These are phyloP conservation scores for Chiroxiphia lanceolata DNA, from an alignment of 2,797 vertebrate genomes.

Conservation along the genomic window DNA sequence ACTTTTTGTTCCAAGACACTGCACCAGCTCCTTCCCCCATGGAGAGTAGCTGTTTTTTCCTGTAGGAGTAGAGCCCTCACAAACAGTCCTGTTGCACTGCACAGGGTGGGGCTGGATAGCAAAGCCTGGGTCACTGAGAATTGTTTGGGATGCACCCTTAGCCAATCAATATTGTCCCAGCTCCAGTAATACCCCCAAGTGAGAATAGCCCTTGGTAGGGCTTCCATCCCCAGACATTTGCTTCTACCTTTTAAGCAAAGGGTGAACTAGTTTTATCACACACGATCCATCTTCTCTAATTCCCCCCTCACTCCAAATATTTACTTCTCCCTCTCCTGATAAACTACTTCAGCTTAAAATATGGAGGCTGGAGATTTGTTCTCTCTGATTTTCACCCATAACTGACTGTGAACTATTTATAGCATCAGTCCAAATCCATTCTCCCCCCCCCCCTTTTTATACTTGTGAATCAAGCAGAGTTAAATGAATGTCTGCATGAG, in stretches of 20 bases:
- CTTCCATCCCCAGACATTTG: background rate
- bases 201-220: background rate
- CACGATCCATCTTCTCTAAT: background rate
- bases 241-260: background rate
- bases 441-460: background rate
- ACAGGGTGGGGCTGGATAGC: background rate
- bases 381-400: background rate
- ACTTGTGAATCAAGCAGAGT: background rate
- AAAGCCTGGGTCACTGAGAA: background rate
- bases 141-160: background rate
- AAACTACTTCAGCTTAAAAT: background rate
- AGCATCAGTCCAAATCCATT: background rate
- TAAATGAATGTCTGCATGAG: slow-evolving; percentile 2
- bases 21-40: background rate
- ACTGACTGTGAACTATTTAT: slow-evolving; percentile 1
- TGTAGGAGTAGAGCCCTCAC: background rate
- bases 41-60: background rate
- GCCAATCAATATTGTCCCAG: accelerated
- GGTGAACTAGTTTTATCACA: background rate
- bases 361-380: background rate
- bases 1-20: background rate
- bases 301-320: background rate
- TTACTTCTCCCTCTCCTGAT: background rate
- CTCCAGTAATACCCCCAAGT: background rate
- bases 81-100: background rate